Evolutionary conservation across 1,140 invertebrate species (phyloP), one percentile per base, ranked within the genome.

Genomic region (Asobara japonica): DNA sequence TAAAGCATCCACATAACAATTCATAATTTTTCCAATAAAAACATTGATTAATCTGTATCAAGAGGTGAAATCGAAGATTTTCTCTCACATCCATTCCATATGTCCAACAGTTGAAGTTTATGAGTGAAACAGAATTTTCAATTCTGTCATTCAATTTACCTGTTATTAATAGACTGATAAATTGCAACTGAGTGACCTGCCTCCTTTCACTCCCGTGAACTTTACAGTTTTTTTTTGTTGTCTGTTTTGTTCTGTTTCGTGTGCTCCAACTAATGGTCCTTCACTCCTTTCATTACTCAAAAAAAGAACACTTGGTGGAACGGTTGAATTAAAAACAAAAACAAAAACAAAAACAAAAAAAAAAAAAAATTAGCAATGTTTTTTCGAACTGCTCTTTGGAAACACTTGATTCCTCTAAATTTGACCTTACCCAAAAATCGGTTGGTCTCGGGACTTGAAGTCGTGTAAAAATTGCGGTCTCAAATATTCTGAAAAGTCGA

Each of bases 251-350:
- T 30, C 0, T 33, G 51, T 69, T 65, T 67, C 41, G 71, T 71
- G 68, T 73, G 68, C 65, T 71, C 73, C 71, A 62, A 73, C 69
- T 76, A 74, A 76, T 72, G 56, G n/a, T n/a, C n/a, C n/a, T n/a
- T n/a, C n/a, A n/a, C n/a, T n/a, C n/a, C n/a, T n/a, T n/a, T n/a
- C n/a, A n/a, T n/a, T n/a, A n/a, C n/a, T n/a, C n/a, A n/a, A n/a
- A n/a, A n/a, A n/a, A n/a, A n/a, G n/a, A n/a, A n/a, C n/a, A n/a
- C n/a, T n/a, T n/a, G n/a, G n/a, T n/a, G n/a, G n/a, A n/a, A n/a
- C n/a, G n/a, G 5, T 36, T 36, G 31, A 36, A 36, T 36, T 45
- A 33, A 33, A 33, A 33, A 33, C 56, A 7, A 7, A 10, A 22
- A 18, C 31, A 16, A 56, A 69, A 69, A 60, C 61, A 69, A 22